Evolutionary conservation across 2,797 vertebrate species (phyloP), one percentile per base, ranked within the genome.

Genomic region (Morelia viridis): DNA sequence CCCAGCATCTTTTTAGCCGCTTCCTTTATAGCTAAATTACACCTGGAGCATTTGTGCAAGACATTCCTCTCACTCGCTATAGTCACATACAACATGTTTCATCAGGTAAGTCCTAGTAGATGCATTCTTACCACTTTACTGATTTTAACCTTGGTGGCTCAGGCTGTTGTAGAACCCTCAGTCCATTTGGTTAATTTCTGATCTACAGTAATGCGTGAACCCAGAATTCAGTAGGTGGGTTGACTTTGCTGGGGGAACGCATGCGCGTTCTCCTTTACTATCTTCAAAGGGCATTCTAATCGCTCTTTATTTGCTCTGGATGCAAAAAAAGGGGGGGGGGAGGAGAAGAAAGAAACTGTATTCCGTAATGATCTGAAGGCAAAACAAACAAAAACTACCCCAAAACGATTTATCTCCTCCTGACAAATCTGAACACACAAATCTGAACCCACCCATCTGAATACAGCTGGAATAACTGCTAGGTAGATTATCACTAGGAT

Each of bases 251-350:
- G 31, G 31, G 15, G 35, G 31, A 71, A 19, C 0, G 31, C 68
- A 35, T 71, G 31, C 2, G 7, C 15, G 2, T 76, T 76, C 17
- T 41, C 68, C 68, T 76, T 41, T 41, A 41, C 71, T 76, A 9
- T 41, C 17, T 22, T 41, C 35, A 22, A 41, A 76, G 71, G 31
- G 17, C 1, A 2, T 76, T 76, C 41, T 31, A 31, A 8, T 4
- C 5, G 5, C 24, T 56, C 53, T 53, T 15, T 35, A 11, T 62
- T 61, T 53, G 10, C 1, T 12, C 17, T 26, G 9, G 11, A 60
- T 28, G 56, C n/a, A 1, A 24, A 31, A 9, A 5, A 10, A 0
- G 2, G 1, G 15, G 5, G 19, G 24, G 6, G 10, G 4, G 12
- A 5, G 46, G 46, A 35, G 2, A 12, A 58, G 26, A 9, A 41